These are phyloP conservation scores for Drosophila austrosaltans DNA, from an alignment of 2,888 invertebrate species.

Conservation along the genomic window DNA sequence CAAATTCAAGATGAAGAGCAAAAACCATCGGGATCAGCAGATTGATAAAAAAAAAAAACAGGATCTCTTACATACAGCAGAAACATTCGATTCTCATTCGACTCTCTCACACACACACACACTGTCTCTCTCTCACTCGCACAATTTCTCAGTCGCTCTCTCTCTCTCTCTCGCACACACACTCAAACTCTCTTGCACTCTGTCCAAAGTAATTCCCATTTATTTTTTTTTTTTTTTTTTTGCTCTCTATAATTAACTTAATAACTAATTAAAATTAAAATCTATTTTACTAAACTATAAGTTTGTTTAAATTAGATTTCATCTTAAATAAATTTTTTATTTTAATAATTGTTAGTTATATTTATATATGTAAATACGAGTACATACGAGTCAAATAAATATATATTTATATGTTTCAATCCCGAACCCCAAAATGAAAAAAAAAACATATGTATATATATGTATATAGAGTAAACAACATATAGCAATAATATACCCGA, in stretches of 20 bases:
- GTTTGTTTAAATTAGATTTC: not conserved
- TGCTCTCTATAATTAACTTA: not conserved
- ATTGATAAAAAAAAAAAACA: not conserved
- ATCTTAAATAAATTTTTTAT: not conserved
- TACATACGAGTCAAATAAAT: too few relatives aligned
- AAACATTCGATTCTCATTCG: not conserved
- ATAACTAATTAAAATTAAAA: not conserved
- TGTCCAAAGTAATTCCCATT: not conserved
- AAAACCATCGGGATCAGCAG: constrained; percentile 1
- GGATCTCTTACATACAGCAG: not conserved
- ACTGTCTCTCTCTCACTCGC: not conserved
- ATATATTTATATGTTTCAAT: not conserved
- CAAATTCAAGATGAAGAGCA: constrained; percentile 7
- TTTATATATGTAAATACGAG: not conserved
- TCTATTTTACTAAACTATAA: not conserved
- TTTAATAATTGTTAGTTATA: constrained; percentile 1
- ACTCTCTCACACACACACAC: not conserved
- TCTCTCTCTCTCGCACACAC: not conserved
- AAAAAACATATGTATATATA: constrained; percentile 1
- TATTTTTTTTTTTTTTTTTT: not conserved
- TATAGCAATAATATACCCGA: constrained; percentile 4
- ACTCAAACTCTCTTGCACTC: not conserved
- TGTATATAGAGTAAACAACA: not conserved
- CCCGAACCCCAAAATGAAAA: not conserved
- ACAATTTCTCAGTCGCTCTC: not conserved